Base-by-base conservation (phyloP, 1,140 invertebrate genomes). In the Campodea augens region DNA sequence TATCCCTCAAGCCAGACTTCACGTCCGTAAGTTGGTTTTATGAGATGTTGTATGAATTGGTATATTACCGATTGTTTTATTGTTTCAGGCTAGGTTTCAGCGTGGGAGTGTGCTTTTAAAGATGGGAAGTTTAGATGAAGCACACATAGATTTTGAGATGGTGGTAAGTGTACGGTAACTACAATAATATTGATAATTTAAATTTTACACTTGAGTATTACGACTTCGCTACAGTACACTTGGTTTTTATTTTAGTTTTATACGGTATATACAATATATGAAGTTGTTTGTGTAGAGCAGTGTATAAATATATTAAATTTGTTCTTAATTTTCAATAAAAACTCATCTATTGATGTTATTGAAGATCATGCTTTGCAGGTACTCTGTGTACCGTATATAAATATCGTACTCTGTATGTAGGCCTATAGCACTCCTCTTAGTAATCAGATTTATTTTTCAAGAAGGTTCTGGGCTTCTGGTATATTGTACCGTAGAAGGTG, bases 1-100 rank as follows among this genome's bases (percentile, higher is more conserved):
- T 98, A 40, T 81, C 93, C 55, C 62, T 98, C 12, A 96, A 97
- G 58, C 79, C 86, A 41, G 92, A 98, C 61, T 98, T 98, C 63
- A 79, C 73, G 47, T 73, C 87, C 21, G 74, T 74, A 60, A 67
- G 66, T 61, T 32, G 27, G 27, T 32, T 15, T 32, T 32, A 32
- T 32, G 7, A 32, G 15, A 15, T 32, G 7, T 32, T 32, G 15
- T 32, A 32, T 15, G 15, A 7, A 15, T 32, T 15, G 15, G 27
- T 15, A 48, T 41, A 25, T 38, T 44, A 10, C 7, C 2, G 18
- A 36, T 50, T 49, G 13, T 12, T 25, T 50, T 53, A 40, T 51
- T 44, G 47, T 58, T 61, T 41, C 49, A 75, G 67, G 93, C 92
- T 0, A 68, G 85, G 44, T 60, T 88, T 15, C 91, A 96, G 59